phyloP scores from a whole-genome alignment of 2,797 vertebrate genomes.

The Trachurus trachurus region DNA sequence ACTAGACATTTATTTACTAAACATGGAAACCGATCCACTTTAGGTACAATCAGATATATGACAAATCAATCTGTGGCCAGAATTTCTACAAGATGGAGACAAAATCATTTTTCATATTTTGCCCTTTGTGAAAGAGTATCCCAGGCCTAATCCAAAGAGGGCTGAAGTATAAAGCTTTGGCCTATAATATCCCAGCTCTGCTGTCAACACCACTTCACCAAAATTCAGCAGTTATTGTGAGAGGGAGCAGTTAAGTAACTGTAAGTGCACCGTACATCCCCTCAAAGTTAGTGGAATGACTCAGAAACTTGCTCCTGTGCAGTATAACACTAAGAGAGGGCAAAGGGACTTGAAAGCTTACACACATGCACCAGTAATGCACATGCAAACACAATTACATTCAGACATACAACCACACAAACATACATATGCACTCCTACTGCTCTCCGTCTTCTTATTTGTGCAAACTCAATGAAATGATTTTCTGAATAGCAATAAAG shows the following conservation, averaged over 20 bases:
- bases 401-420: conserved; percentile 54
- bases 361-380: conserved; percentile 24
- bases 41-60: background rate
- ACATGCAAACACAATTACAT: conserved; percentile 49
- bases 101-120: conserved; percentile 14
- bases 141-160: conserved; percentile 33
- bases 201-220: conserved; percentile 70
- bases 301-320: conserved; percentile 64
- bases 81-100: conserved; percentile 2
- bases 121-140: conserved; percentile 1
- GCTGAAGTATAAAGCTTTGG: conserved; percentile 45
- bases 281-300: conserved; percentile 52
- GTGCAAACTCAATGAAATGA: conserved; percentile 94
- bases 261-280: conserved; percentile 54
- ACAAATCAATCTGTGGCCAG: conserved; percentile 1
- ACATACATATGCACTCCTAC: conserved; percentile 52
- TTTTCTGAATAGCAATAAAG: conserved; percentile 96
- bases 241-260: conserved; percentile 55
- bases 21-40: background rate
- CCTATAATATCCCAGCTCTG: conserved; percentile 19
- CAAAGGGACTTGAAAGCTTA: conserved; percentile 47
- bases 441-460: conserved; percentile 82
- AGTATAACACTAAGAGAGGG: conserved; percentile 41
- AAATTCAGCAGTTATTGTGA: conserved; percentile 57
- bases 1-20: conserved; percentile 7